These are phyloP conservation scores for Pelosia muscerda DNA, from an alignment of 2,888 invertebrate species.

Conservation along the genomic window DNA sequence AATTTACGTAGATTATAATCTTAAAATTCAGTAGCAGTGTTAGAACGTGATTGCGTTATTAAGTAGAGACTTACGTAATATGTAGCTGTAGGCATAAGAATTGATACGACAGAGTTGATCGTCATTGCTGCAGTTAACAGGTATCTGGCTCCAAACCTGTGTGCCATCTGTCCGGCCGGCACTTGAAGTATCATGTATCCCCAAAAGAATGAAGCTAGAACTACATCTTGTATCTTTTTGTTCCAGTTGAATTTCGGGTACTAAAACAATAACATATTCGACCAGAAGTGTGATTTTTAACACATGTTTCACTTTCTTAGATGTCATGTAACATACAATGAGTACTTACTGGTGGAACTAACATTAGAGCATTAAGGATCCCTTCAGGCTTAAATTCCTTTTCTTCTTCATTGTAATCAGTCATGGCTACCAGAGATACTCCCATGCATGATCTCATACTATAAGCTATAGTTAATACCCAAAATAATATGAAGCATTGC, in stretches of 20 bases:
- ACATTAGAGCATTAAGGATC: constrained; percentile 43
- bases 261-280: constrained; percentile 51
- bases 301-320: background rate
- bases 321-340: background rate
- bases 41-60: background rate
- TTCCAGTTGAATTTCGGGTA: constrained; percentile 85
- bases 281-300: background rate
- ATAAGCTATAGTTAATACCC: constrained; percentile 87
- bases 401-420: constrained; percentile 32
- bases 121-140: constrained; percentile 86
- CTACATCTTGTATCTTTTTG: constrained; percentile 78
- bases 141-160: constrained; percentile 90
- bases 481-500: constrained; percentile 86
- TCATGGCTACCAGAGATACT: constrained; percentile 89
- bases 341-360: constrained; percentile 44
- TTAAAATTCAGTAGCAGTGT: background rate
- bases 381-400: constrained; percentile 38
- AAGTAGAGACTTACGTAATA: constrained; percentile 76
- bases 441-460: constrained; percentile 88
- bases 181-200: constrained; percentile 91
- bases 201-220: constrained; percentile 87
- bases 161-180: constrained; percentile 90
- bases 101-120: constrained; percentile 88
- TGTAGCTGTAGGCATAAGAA: constrained; percentile 90
- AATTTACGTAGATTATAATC: too few species aligned